phyloP scores from a whole-genome alignment of 2,797 vertebrate species.

The Phataginus tricuspis region DNA sequence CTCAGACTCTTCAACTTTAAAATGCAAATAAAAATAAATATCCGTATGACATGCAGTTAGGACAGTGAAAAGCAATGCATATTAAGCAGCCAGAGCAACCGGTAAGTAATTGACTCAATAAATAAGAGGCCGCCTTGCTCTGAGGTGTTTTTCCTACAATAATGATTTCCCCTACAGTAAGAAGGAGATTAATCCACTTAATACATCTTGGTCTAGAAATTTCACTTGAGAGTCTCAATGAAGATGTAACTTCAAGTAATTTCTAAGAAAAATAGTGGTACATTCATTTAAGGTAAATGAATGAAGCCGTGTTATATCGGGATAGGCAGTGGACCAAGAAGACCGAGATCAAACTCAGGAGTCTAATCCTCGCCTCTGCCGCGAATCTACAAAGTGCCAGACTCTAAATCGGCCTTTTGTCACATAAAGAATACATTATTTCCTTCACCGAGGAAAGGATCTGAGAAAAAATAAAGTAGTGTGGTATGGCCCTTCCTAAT shows the following conservation, averaged over 20 bases:
- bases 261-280: not conserved
- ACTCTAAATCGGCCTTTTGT: not conserved
- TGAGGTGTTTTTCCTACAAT: not conserved
- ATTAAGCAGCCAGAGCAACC: not conserved
- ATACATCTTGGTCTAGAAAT: not conserved
- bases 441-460: not conserved
- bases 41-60: not conserved
- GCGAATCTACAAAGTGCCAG: not conserved
- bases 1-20: not conserved
- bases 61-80: not conserved
- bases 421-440: not conserved
- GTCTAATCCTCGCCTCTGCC: not conserved
- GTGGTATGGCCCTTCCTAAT: not conserved
- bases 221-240: not conserved
- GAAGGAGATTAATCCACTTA: not conserved
- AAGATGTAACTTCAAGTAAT: not conserved
- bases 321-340: not conserved
- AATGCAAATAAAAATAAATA: not conserved
- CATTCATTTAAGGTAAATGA: not conserved
- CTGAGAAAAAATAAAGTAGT: not conserved
- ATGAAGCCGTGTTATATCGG: not conserved
- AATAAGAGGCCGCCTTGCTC: not conserved
- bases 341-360: not conserved
- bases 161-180: not conserved
- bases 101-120: not conserved